These are phyloP conservation scores for Picus viridis DNA, from an alignment of 2,797 vertebrate species.

Conservation along the genomic window DNA sequence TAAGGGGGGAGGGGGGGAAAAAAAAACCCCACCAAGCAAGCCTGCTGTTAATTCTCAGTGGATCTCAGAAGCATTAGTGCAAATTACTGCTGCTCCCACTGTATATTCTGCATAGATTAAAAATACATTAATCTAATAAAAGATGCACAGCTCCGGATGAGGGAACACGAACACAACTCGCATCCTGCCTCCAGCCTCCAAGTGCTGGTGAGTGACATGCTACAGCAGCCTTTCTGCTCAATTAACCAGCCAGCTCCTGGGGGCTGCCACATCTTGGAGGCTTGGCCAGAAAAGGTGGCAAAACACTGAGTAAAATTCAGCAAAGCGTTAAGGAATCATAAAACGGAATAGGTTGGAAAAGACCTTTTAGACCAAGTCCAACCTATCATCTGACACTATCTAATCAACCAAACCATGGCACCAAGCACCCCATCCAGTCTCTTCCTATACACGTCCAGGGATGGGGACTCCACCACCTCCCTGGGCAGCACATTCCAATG, in stretches of 20 bases:
- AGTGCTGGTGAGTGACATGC: not conserved
- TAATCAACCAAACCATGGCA: no score
- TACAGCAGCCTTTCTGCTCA: slow-evolving; percentile 20
- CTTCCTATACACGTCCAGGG: no score
- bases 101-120: slow-evolving; percentile 70
- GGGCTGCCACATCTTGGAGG: not conserved
- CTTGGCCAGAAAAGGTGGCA: not conserved
- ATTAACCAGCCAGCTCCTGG: not conserved
- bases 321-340: accelerated
- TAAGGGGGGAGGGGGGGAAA: not conserved
- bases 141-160: slow-evolving; percentile 40
- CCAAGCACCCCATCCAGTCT: no score
- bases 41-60: slow-evolving; percentile 61
- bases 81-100: slow-evolving; percentile 66
- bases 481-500: no score
- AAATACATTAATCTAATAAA: slow-evolving; percentile 68
- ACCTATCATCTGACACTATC: no score
- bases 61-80: slow-evolving; percentile 65
- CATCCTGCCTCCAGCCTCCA: slow-evolving; percentile 1
- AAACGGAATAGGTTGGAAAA: no score
- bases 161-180: slow-evolving; percentile 33
- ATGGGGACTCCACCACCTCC: no score
- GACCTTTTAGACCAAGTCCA: no score
- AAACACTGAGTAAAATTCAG: not conserved
- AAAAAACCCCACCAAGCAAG: slow-evolving; percentile 1